Evolutionary conservation across 2,797 vertebrate species (phyloP), one percentile per base, ranked within the genome.

Genomic region (Microchirus variegatus): DNA sequence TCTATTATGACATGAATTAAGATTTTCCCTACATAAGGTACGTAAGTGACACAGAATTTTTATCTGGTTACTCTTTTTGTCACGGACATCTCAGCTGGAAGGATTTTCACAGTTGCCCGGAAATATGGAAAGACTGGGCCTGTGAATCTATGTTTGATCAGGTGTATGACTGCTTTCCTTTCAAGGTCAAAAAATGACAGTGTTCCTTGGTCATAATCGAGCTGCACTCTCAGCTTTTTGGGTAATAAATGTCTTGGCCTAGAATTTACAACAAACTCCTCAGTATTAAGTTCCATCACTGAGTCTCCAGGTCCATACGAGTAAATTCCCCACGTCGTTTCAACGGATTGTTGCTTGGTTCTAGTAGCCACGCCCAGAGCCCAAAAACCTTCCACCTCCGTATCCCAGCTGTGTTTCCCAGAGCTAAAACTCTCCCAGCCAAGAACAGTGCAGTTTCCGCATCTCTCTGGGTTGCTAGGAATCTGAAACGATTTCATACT

Each of bases 371-470:
- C 74, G 51, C 84, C 81, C 38, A 59, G 22, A 13, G 0, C 0
- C 77, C 65, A 76, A 0, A 0, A 0, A 19, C 8, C 52, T 1
- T 0, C 31, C 1, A 82, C 16, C 18, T 80, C 49, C 15, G 80
- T 56, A 19, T 75, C 63, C 75, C 81, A 82, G 59, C 48, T 53
- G 53, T 77, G 73, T 52, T 51, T 75, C 15, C 80, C 80, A 19
- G 63, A 75, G n/a, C 4, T 63, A 35, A 86, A 68, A 10, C 77
- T 16, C 66, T 66, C 37, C 49, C 22, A 55, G 9, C 75, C 73
- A 0, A 77, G 37, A 40, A 72, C 12, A 0, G 0, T 0, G 0
- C 0, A 0, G 0, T 0, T 0, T 0, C 0, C 0, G 1, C 3
- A 0, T 11, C 75, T 79, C n/a, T 84, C 80, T 7, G 70, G 80